These are phyloP conservation scores for Lepus americanus DNA, from an alignment of 2,113 vertebrate genomes.

Conservation along the genomic window DNA sequence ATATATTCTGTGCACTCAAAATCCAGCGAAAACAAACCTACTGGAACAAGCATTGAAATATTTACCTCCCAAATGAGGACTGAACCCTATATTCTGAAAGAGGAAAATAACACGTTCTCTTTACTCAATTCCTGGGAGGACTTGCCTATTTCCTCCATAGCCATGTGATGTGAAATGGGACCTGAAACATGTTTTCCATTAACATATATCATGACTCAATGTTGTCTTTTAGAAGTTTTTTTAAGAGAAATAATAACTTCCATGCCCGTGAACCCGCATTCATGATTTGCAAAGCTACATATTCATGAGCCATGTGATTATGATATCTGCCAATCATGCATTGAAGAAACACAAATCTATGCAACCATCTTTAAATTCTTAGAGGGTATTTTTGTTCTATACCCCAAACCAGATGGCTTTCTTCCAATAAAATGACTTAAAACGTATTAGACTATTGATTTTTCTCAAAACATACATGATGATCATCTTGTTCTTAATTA, in stretches of 20 bases:
- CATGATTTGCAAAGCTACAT: slow-evolving; percentile 54
- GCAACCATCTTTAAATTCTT: slow-evolving; percentile 26
- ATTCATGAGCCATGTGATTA: slow-evolving; percentile 68
- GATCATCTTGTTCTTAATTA: slow-evolving; percentile 41
- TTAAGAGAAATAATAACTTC: slow-evolving; percentile 76
- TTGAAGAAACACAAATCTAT: slow-evolving; percentile 56
- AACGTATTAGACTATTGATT: slow-evolving; percentile 24
- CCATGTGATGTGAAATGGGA: slow-evolving; percentile 58
- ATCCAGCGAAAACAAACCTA: slow-evolving; percentile 68
- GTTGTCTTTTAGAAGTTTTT: slow-evolving; percentile 15
- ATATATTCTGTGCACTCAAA: slow-evolving; percentile 43
- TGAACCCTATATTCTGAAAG: slow-evolving; percentile 29
- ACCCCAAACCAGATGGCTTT: slow-evolving; percentile 42
- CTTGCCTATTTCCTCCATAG: slow-evolving; percentile 48
- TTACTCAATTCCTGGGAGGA: slow-evolving; percentile 14
- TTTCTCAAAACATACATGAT: slow-evolving; percentile 49
- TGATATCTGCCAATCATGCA: slow-evolving; percentile 52
- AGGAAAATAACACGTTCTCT: slow-evolving; percentile 25
- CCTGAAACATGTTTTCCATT: slow-evolving; percentile 79
- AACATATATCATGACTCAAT: slow-evolving; percentile 75
- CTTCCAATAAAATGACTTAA: slow-evolving; percentile 51
- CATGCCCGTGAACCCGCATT: slow-evolving; percentile 59
- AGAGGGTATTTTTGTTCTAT: slow-evolving; percentile 39
- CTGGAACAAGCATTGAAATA: slow-evolving; percentile 60
- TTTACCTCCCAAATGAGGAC: slow-evolving; percentile 61